Conservation (phyloP, 2,113 vertebrate genomes). For the Austrofundulus limnaeus region DNA sequence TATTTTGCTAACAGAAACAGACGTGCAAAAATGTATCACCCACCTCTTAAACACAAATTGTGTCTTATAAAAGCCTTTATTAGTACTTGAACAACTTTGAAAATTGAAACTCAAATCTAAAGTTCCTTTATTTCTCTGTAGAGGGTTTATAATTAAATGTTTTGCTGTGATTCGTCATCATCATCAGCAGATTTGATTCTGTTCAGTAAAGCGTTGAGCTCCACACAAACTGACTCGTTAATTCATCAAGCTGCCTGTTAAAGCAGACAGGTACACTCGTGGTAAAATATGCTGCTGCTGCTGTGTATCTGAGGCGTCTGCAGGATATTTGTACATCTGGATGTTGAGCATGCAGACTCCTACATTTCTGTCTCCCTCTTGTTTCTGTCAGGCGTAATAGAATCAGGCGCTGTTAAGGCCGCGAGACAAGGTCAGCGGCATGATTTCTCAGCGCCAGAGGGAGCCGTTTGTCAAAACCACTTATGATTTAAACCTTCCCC, state of each 20-base stretch:
- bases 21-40: too few species aligned
- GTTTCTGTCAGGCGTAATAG: constrained; percentile 37
- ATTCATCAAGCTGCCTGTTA: neutral
- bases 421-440: constrained; percentile 56
- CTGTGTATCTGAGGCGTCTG: neutral
- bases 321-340: constrained; percentile 10
- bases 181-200: neutral
- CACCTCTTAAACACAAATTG: too few species aligned
- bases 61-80: too few species aligned
- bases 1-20: too few species aligned
- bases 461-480: constrained; percentile 45
- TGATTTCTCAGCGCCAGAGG: constrained; percentile 37
- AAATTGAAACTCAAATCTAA: too few species aligned
- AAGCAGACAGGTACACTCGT: neutral
- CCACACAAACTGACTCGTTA: neutral
- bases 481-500: constrained; percentile 57
- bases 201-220: neutral
- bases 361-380: constrained; percentile 26
- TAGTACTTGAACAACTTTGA: too few species aligned
- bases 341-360: neutral
- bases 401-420: constrained; percentile 33
- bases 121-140: too few species aligned
- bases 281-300: constrained; percentile 12
- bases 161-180: neutral
- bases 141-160: too few species aligned